Percentiles rank a stretch among this genome's conserved stretches.
phyloP scores from a whole-genome alignment of 2,113 vertebrate genomes.

The Scatophagus argus region DNA sequence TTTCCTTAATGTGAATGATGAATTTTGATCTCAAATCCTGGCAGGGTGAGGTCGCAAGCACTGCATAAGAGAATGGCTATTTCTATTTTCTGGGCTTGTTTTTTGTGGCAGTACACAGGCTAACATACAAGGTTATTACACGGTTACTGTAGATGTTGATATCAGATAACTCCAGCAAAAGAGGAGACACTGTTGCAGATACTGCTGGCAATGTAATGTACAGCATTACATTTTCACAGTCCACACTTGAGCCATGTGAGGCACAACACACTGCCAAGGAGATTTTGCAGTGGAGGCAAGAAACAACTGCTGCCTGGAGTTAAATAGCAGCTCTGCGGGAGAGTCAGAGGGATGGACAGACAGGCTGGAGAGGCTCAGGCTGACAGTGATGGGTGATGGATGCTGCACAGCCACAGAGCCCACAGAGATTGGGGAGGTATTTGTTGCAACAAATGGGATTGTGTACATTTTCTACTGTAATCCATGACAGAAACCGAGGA shows the following conservation, averaged over 20 bases:
- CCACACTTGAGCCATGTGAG: conserved; percentile 37
- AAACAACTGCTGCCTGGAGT: conserved; percentile 41
- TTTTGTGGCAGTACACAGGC: not conserved
- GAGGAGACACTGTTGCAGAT: conserved; percentile 2
- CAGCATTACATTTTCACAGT: conserved; percentile 16
- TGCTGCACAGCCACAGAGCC: conserved; percentile 45
- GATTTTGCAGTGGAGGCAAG: conserved; percentile 31
- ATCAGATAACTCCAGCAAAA: not conserved
- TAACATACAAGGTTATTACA: not conserved
- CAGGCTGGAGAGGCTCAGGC: conserved; percentile 42
- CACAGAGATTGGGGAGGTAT: conserved; percentile 54
- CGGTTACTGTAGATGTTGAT: not conserved
- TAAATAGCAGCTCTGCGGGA: conserved; percentile 46
- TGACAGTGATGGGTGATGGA: conserved; percentile 63
- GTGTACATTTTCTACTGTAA: conserved; percentile 62
- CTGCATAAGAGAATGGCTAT: not conserved
- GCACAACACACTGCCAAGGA: conserved; percentile 32
- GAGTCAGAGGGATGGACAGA: conserved; percentile 43
- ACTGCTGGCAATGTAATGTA: conserved; percentile 16
- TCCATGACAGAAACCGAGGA: conserved; percentile 44
- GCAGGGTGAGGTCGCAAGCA: not conserved
- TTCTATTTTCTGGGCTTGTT: not conserved
- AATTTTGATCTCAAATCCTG: not conserved
- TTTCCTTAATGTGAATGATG: not conserved
- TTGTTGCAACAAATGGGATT: conserved; percentile 72